Conservation (phyloP, 1,140 invertebrate genomes). For the Odontomachus brunneus region DNA sequence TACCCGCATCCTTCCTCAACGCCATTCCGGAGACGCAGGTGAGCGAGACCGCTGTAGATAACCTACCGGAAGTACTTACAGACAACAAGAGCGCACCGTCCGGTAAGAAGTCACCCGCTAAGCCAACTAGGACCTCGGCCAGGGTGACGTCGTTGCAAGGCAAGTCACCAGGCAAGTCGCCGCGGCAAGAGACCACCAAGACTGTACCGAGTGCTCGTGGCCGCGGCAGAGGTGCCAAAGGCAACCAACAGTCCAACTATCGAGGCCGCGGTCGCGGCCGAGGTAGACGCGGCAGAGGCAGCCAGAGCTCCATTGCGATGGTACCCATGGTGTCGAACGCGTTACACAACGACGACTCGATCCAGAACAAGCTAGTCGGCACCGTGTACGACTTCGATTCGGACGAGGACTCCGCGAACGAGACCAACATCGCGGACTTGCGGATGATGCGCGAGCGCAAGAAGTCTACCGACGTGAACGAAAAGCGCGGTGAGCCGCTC, state of each 20-base stretch:
- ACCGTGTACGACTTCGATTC: slow-evolving; percentile 95
- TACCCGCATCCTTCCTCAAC: slow-evolving; percentile 70
- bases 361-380: slow-evolving; percentile 92
- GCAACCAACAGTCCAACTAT: slow-evolving; percentile 82
- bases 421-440: slow-evolving; percentile 91
- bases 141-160: slow-evolving; percentile 87
- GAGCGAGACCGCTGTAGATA: slow-evolving; percentile 48
- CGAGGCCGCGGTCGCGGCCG: slow-evolving; percentile 87
- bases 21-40: slow-evolving; percentile 45
- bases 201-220: slow-evolving; percentile 69
- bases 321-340: slow-evolving; percentile 78
- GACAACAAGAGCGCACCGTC: slow-evolving; percentile 74
- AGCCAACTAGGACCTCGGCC: slow-evolving; percentile 88
- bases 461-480: slow-evolving; percentile 91
- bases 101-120: slow-evolving; percentile 89
- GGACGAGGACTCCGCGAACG: slow-evolving; percentile 92
- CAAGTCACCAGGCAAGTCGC: slow-evolving; percentile 92
- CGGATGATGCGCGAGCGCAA: slow-evolving; percentile 92
- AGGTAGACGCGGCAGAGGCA: slow-evolving; percentile 86
- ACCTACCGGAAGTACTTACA: slow-evolving; percentile 46
- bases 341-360: slow-evolving; percentile 85
- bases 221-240: slow-evolving; percentile 83
- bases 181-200: slow-evolving; percentile 85
- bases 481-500: slow-evolving; percentile 80
- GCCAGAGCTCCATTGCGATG: slow-evolving; percentile 80